phyloP scores from a whole-genome alignment of 2,888 invertebrate genomes.

The Agonopterix alstromeriana region DNA sequence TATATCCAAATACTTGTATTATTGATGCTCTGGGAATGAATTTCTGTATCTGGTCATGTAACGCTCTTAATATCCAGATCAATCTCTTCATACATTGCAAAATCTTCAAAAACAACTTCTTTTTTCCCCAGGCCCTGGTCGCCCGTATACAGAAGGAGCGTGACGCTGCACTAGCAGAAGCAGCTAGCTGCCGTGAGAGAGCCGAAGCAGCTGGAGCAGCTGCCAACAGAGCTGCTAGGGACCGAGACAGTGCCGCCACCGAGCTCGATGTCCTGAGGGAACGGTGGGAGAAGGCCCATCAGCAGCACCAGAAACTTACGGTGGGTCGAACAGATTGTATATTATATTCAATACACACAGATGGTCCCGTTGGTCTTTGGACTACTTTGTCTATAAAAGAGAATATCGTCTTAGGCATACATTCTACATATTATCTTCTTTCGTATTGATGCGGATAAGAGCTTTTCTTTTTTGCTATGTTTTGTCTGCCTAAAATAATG shows the following conservation, averaged over 20 bases:
- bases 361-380: no score
- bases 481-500: no score
- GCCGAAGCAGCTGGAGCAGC: constrained; percentile 89
- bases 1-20: no score
- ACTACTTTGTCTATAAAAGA: no score
- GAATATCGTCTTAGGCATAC: no score
- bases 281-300: constrained; percentile 91
- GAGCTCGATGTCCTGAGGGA: constrained; percentile 92
- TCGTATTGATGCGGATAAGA: no score
- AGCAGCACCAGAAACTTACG: constrained; percentile 89
- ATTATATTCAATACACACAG: neutral
- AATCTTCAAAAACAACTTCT: neutral
- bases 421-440: no score
- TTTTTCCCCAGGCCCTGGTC: constrained; percentile 78
- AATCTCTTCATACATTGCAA: no score
- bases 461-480: no score
- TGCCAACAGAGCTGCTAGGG: constrained; percentile 88
- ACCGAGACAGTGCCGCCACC: constrained; percentile 88
- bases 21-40: no score
- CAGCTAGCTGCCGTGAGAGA: constrained; percentile 88
- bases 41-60: no score
- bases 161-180: constrained; percentile 88
- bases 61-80: no score
- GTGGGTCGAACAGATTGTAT: constrained; percentile 44
- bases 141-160: constrained; percentile 91